A percentile compares a stretch with the other conserved stretches of the same genome.
Evolutionary conservation across 2,797 vertebrate species (phyloP).

Genomic region (Falco concolor): DNA sequence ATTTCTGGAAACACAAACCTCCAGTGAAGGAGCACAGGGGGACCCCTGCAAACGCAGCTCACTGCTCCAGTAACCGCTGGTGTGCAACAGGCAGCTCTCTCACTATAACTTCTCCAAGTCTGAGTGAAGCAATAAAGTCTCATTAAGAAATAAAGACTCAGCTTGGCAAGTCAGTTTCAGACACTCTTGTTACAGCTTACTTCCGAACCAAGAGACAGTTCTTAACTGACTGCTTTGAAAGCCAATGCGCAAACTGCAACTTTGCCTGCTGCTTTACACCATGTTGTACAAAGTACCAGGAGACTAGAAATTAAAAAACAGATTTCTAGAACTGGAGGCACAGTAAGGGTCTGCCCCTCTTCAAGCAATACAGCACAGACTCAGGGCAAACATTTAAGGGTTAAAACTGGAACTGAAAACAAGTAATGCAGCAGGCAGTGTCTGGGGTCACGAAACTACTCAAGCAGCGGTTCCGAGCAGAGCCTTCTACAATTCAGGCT

Average conservation of each 20-base stretch:
- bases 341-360: background rate
- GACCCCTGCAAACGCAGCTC: background rate
- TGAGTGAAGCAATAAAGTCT: background rate
- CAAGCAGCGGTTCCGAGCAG: background rate
- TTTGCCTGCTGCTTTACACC: background rate
- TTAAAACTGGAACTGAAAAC: slow-evolving; percentile 9
- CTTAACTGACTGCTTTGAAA: background rate
- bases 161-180: background rate
- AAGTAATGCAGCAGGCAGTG: slow-evolving; percentile 1
- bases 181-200: background rate
- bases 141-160: background rate
- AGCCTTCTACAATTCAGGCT: background rate
- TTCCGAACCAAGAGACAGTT: background rate
- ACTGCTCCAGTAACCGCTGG: background rate
- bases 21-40: background rate
- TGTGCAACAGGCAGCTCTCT: background rate
- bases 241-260: background rate
- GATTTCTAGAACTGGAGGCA: background rate
- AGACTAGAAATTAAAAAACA: background rate
- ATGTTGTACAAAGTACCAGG: background rate
- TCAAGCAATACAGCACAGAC: background rate
- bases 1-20: background rate
- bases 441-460: background rate
- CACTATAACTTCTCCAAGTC: background rate
- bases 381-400: background rate